phyloP scores from a whole-genome alignment of 2,113 vertebrate genomes.

The Diglossa brunneiventris region DNA sequence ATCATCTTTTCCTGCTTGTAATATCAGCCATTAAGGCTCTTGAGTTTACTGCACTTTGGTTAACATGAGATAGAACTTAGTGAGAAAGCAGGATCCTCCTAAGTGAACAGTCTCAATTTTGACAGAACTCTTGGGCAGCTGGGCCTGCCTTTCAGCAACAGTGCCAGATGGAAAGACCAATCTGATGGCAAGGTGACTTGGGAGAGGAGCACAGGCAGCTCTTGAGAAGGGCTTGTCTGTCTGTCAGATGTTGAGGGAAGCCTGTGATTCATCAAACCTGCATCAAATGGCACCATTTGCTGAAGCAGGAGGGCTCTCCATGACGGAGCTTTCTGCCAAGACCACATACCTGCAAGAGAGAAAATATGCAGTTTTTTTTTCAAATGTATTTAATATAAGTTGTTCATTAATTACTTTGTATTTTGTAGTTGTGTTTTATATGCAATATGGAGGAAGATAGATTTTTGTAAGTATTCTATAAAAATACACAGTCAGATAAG shows the following conservation, averaged over 20 bases:
- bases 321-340: neutral
- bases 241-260: neutral
- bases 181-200: neutral
- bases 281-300: neutral
- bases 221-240: neutral
- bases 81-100: neutral
- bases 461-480: neutral
- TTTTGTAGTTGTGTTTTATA: neutral
- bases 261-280: neutral
- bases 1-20: neutral
- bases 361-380: neutral
- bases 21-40: neutral
- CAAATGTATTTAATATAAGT: neutral
- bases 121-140: neutral
- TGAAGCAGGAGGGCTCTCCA: neutral
- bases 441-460: neutral
- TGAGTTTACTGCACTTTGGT: neutral
- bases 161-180: neutral
- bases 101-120: neutral
- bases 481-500: neutral
- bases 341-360: neutral
- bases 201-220: neutral
- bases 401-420: neutral
- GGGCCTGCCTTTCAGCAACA: neutral
- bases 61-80: neutral